Conservation (phyloP, 2,888 invertebrate genomes). For the Drosophila nigricruria region DNA sequence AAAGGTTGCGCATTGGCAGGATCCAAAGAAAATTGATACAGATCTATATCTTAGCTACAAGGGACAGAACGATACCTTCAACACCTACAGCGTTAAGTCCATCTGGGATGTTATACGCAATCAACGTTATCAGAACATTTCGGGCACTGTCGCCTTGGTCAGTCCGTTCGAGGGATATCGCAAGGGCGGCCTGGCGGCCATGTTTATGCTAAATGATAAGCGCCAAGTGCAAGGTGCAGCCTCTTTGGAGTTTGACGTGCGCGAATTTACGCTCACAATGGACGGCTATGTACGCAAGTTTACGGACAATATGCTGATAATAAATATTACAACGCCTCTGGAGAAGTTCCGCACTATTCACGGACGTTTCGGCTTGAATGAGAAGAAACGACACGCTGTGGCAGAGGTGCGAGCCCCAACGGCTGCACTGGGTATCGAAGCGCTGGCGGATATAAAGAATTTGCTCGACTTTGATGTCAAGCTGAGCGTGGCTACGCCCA, state of each 20-base stretch:
- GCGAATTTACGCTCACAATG: slow-evolving; percentile 88
- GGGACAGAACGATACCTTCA: slow-evolving; percentile 83
- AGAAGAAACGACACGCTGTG: slow-evolving; percentile 89
- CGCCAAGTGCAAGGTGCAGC: slow-evolving; percentile 89
- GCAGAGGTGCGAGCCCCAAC: slow-evolving; percentile 90
- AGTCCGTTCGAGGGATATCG: slow-evolving; percentile 90
- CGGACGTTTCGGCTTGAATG: slow-evolving; percentile 90
- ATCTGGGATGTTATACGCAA: slow-evolving; percentile 89
- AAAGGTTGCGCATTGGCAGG: slow-evolving; percentile 87
- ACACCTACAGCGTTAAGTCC: slow-evolving; percentile 89
- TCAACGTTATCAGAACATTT: slow-evolving; percentile 87
- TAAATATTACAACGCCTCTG: slow-evolving; percentile 91
- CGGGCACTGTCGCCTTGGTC: slow-evolving; percentile 87
- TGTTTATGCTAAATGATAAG: slow-evolving; percentile 88
- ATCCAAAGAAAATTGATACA: slow-evolving; percentile 86
- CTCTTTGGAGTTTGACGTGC: slow-evolving; percentile 89
- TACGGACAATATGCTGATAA: slow-evolving; percentile 90
- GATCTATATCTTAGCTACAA: slow-evolving; percentile 86
- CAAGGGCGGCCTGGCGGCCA: slow-evolving; percentile 89
- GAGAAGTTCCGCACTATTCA: slow-evolving; percentile 88
- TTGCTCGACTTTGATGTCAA: slow-evolving; percentile 90
- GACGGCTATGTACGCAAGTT: slow-evolving; percentile 90
- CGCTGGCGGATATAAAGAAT: slow-evolving; percentile 88
- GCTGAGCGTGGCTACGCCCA: slow-evolving; percentile 90
- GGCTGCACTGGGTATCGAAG: slow-evolving; percentile 90